phyloP scores from a whole-genome alignment of 1,140 invertebrate species.

The Penaeus chinensis region DNA sequence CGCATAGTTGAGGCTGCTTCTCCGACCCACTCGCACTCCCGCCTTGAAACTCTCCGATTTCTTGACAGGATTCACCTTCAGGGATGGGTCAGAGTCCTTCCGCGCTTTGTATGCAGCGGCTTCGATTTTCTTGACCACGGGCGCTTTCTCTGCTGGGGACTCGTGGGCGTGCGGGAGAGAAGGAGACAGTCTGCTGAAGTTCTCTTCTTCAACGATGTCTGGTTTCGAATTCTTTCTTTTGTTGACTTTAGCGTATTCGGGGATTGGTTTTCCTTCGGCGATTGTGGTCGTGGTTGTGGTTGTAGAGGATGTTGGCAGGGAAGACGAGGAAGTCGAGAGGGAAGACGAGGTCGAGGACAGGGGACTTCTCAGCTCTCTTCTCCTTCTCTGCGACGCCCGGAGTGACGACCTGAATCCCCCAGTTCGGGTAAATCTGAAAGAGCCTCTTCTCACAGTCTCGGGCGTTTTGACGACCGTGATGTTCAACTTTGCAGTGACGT shows the following conservation, averaged over 20 bases:
- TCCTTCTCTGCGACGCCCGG: slow-evolving; percentile 33
- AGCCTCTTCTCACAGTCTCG: slow-evolving; percentile 30
- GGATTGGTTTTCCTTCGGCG: slow-evolving; percentile 44
- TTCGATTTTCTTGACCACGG: slow-evolving; percentile 61
- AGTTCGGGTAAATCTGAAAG: slow-evolving; percentile 46
- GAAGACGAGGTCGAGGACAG: not conserved
- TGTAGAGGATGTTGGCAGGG: not conserved
- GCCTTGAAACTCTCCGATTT: slow-evolving; percentile 61
- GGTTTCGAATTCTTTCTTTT: slow-evolving; percentile 57
- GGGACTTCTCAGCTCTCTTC: slow-evolving; percentile 13
- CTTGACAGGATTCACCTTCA: slow-evolving; percentile 57
- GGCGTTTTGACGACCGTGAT: slow-evolving; percentile 58
- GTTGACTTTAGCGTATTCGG: slow-evolving; percentile 63
- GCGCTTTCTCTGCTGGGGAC: slow-evolving; percentile 57
- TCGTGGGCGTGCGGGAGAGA: slow-evolving; percentile 18
- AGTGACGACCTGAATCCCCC: slow-evolving; percentile 29
- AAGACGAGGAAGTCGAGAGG: slow-evolving; percentile 8
- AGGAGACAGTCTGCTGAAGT: not conserved
- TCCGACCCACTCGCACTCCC: slow-evolving; percentile 46
- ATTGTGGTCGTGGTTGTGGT: not conserved
- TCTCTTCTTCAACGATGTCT: slow-evolving; percentile 50
- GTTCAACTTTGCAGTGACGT: slow-evolving; percentile 56
- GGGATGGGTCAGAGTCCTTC: slow-evolving; percentile 53
- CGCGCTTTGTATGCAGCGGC: slow-evolving; percentile 45
- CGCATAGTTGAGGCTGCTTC: slow-evolving; percentile 53